Conservation (phyloP, 2,888 invertebrate species). For the Epirrhoe tristata region DNA sequence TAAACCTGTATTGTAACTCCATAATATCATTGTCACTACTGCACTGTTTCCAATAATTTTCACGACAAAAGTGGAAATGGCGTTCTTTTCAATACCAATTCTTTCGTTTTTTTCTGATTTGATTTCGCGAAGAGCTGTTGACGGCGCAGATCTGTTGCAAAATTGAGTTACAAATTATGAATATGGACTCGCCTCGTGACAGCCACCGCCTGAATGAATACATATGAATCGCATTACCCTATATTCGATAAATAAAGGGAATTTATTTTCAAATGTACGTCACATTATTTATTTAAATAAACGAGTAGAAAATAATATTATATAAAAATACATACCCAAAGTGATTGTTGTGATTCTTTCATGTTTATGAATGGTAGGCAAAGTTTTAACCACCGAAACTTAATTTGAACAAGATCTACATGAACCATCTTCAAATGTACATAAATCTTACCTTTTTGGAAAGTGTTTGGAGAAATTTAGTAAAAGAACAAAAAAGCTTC, state of each 20-base stretch:
- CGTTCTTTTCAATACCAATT: no score
- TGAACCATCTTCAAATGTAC: no score
- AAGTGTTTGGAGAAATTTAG: no score
- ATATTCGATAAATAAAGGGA: constrained; percentile 17
- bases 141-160: constrained; percentile 13
- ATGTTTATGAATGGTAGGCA: constrained; percentile 15
- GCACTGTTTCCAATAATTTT: no score
- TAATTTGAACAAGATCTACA: no score
- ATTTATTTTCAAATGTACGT: constrained; percentile 23
- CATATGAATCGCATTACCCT: constrained; percentile 27
- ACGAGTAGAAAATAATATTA: no score
- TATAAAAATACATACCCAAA: constrained; percentile 13
- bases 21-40: no score
- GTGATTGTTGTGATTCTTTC: constrained; percentile 8
- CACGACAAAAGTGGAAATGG: no score
- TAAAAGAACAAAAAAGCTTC: no score
- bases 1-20: no score
- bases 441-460: no score
- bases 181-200: constrained; percentile 50
- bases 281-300: constrained; percentile 17
- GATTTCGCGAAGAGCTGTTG: not conserved
- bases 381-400: not conserved
- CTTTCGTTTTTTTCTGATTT: no score
- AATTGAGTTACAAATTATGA: constrained; percentile 51
- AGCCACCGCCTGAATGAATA: constrained; percentile 24